A percentile compares a stretch with the other conserved stretches of the same genome.
phyloP scores from a whole-genome alignment of 1,140 invertebrate genomes.

The Rhizoglyphus robini region DNA sequence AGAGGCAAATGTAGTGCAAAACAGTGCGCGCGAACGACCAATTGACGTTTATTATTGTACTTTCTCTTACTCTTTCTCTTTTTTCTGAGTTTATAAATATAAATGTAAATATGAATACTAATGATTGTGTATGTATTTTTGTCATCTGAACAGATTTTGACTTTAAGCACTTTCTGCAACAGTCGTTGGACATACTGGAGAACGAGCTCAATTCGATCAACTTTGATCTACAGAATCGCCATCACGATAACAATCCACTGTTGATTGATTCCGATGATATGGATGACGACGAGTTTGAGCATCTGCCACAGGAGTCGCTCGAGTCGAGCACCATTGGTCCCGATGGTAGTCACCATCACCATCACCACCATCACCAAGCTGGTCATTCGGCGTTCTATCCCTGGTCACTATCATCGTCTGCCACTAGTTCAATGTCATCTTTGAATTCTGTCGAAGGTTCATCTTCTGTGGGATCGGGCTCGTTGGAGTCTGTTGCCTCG shows the following conservation, averaged over 20 bases:
- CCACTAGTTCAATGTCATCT: not conserved
- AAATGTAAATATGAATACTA: too few relatives aligned
- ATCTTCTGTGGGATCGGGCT: too few relatives aligned
- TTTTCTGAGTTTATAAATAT: too few relatives aligned
- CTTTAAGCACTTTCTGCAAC: not conserved
- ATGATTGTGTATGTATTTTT: too few relatives aligned
- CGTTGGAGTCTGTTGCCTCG: too few relatives aligned
- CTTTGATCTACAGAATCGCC: slow-evolving; percentile 5
- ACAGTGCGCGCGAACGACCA: too few relatives aligned
- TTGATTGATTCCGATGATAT: slow-evolving; percentile 2
- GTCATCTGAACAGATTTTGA: not conserved
- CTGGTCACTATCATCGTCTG: not conserved
- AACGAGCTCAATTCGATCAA: slow-evolving; percentile 1
- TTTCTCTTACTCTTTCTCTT: too few relatives aligned
- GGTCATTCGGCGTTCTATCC: not conserved
- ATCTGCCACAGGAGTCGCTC: too few relatives aligned
- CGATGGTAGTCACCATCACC: not conserved
- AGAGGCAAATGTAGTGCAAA: too few relatives aligned
- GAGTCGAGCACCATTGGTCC: too few relatives aligned
- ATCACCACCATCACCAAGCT: slow-evolving; percentile 4
- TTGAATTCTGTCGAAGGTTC: too few relatives aligned
- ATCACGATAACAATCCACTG: not conserved
- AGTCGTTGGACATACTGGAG: not conserved
- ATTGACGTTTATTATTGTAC: too few relatives aligned
- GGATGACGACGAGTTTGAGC: not conserved